Percentiles rank a stretch among this genome's conserved stretches.
These are phyloP conservation scores for Orthosia gothica DNA, from an alignment of 2,888 invertebrate genomes.

Conservation along the genomic window DNA sequence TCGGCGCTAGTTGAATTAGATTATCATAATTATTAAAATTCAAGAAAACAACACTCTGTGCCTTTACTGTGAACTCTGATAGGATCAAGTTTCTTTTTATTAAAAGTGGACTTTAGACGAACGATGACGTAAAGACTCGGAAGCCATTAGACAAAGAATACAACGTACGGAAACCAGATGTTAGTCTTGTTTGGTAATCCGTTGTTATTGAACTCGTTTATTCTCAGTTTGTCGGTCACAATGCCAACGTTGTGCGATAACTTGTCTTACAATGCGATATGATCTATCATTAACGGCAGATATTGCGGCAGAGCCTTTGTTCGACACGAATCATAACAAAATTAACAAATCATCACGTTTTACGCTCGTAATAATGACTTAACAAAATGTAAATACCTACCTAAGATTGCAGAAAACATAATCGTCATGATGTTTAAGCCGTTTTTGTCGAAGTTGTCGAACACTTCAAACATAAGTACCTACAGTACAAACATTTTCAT, in stretches of 20 bases:
- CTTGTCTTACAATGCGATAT: not conserved
- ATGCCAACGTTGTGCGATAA: conserved; percentile 6
- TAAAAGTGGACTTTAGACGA: too few relatives aligned
- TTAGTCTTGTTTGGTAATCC: not conserved
- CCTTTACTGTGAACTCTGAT: not conserved
- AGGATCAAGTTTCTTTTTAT: not conserved
- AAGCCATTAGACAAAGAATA: not conserved
- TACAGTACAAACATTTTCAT: not conserved
- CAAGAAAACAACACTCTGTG: not conserved
- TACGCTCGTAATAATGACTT: conserved; percentile 28
- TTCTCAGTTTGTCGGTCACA: conserved; percentile 14
- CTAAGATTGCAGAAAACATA: conserved; percentile 1
- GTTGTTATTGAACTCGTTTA: not conserved
- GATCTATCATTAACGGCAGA: not conserved
- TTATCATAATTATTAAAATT: conserved; percentile 1
- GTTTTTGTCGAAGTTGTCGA: conserved; percentile 13
- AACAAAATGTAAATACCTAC: not conserved
- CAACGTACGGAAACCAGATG: not conserved
- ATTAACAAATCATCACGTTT: conserved; percentile 2
- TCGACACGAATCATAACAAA: conserved; percentile 16
- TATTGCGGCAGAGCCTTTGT: not conserved
- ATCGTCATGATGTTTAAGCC: conserved; percentile 31
- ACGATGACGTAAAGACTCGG: not conserved
- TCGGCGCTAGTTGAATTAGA: not conserved
- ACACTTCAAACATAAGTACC: not conserved